phyloP scores from a whole-genome alignment of 2,797 vertebrate species.

The Gila robusta region DNA sequence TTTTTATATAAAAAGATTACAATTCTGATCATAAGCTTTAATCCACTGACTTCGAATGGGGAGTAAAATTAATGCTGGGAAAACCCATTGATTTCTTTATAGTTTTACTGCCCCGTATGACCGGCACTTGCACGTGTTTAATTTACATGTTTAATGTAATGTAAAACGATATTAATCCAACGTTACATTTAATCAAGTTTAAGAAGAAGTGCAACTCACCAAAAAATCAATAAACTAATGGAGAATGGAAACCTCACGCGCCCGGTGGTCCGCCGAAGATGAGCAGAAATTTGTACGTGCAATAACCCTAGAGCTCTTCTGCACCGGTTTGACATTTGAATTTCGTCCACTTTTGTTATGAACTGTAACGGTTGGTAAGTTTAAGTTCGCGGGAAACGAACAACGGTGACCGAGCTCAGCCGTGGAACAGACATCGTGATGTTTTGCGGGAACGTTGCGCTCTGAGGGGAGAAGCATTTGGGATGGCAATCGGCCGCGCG shows the following conservation, averaged over 20 bases:
- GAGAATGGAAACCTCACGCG: background rate
- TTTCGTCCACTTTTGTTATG: constrained; percentile 3
- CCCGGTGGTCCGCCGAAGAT: constrained; percentile 23
- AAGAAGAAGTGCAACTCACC: constrained; percentile 40
- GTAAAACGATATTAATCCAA: background rate
- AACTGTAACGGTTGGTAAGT: background rate
- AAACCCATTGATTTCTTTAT: background rate
- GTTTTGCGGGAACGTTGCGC: constrained; percentile 26
- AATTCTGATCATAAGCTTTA: too few species aligned
- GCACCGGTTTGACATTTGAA: background rate
- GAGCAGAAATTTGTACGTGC: constrained; percentile 19
- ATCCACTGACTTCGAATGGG: too few species aligned
- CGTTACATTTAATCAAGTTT: background rate
- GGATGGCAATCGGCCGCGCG: constrained; percentile 53
- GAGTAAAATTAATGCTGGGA: background rate
- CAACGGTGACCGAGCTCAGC: background rate
- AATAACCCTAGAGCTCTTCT: background rate
- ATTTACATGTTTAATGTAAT: background rate
- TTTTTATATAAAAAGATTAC: too few species aligned
- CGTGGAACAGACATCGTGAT: background rate
- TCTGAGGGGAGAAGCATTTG: constrained; percentile 23
- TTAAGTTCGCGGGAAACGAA: constrained; percentile 5
- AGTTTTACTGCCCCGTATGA: background rate
- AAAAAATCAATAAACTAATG: constrained; percentile 22
- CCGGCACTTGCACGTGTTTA: background rate